A percentile compares a stretch with the other conserved stretches of the same genome.
phyloP scores from a whole-genome alignment of 2,888 invertebrate genomes.

The Eupeodes luniger region DNA sequence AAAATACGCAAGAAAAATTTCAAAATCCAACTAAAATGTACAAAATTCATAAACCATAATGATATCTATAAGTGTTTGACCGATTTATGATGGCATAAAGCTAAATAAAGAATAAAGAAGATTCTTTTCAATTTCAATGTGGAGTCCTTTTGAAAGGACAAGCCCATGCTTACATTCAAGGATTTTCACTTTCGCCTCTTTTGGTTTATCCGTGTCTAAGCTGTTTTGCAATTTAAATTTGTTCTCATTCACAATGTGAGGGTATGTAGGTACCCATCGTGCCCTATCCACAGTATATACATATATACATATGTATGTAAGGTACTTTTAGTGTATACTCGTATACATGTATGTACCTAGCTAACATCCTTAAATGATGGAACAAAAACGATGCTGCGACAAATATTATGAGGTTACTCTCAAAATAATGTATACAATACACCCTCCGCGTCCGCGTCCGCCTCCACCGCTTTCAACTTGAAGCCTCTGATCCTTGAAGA shows the following conservation, averaged over 20 bases:
- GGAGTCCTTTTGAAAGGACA: slow-evolving; percentile 30
- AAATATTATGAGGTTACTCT: slow-evolving; percentile 53
- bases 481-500: not conserved
- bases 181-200: slow-evolving; percentile 43
- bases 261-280: no score
- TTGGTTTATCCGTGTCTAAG: slow-evolving; percentile 26
- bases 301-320: no score
- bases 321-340: no score
- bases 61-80: slow-evolving; percentile 26
- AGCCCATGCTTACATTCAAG: slow-evolving; percentile 54
- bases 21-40: not conserved
- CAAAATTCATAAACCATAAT: slow-evolving; percentile 21
- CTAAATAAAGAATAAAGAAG: slow-evolving; percentile 14
- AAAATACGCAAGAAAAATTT: not conserved
- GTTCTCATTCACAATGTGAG: not conserved
- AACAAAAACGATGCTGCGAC: slow-evolving; percentile 31
- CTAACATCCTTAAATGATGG: not conserved
- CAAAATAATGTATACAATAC: slow-evolving; percentile 6
- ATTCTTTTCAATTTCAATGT: slow-evolving; percentile 42
- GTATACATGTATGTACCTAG: no score
- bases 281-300: no score
- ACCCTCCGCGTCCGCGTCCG: not conserved
- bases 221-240: slow-evolving; percentile 62
- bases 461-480: slow-evolving; percentile 3
- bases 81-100: slow-evolving; percentile 35